Percentiles rank a stretch among this genome's conserved stretches.
Evolutionary conservation across 2,888 invertebrate species (phyloP).

Genomic region (Lissocephala sabroskyi): DNA sequence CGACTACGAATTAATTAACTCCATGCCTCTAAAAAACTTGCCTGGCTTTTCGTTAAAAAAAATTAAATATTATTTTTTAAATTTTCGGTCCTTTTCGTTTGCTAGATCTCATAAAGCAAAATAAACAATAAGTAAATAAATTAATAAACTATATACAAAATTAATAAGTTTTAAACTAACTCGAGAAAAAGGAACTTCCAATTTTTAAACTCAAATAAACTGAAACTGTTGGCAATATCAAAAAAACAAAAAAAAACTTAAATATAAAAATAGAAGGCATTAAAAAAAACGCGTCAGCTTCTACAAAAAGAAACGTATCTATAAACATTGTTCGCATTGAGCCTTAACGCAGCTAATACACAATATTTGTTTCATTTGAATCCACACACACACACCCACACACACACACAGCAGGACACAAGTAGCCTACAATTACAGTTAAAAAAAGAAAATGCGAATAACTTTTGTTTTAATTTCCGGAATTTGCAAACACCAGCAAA

Average conservation of each 20-base stretch:
- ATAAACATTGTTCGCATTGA: constrained; percentile 57
- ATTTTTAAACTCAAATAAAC: constrained; percentile 42
- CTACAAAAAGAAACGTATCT: constrained; percentile 55
- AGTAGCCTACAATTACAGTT: too few species aligned
- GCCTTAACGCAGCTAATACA: constrained; percentile 32
- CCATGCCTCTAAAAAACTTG: constrained; percentile 38
- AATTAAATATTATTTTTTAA: constrained; percentile 1
- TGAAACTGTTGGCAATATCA: constrained; percentile 24
- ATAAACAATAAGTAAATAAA: constrained; percentile 29
- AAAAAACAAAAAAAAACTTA: constrained; percentile 1
- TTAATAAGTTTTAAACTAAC: constrained; percentile 40
- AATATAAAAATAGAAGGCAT: too few species aligned
- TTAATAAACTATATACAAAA: too few species aligned
- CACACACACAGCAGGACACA: constrained; percentile 21
- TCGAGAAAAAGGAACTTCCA: constrained; percentile 49
- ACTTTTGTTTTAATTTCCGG: too few species aligned
- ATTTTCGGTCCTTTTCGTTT: constrained; percentile 21
- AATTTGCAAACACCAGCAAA: constrained; percentile 36
- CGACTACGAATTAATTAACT: constrained; percentile 23
- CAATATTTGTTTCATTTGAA: constrained; percentile 12
- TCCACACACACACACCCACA: constrained; percentile 14
- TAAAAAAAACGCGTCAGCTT: constrained; percentile 29
- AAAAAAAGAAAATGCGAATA: constrained; percentile 1
- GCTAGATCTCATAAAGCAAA: constrained; percentile 57
- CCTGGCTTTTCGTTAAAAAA: background rate